Conservation (phyloP, 2,888 invertebrate genomes). For the Lymantria dispar region DNA sequence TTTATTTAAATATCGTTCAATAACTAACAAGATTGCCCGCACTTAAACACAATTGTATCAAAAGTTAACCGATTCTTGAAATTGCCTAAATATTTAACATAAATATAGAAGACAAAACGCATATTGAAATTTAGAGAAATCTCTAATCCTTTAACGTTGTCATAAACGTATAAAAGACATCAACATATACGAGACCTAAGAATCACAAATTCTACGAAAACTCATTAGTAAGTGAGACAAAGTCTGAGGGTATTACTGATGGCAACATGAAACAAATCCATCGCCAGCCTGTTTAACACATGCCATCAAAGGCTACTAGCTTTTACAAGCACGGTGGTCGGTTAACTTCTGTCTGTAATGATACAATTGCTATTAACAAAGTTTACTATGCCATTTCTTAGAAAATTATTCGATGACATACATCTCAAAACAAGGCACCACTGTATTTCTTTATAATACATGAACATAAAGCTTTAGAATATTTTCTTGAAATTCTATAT, state of each 20-base stretch:
- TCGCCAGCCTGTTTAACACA: slow-evolving; percentile 23
- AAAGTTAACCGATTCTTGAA: too few relatives aligned
- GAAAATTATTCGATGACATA: neutral
- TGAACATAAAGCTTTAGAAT: neutral
- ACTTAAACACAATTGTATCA: too few relatives aligned
- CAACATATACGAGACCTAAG: neutral
- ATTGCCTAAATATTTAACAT: too few relatives aligned
- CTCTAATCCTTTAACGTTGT: neutral
- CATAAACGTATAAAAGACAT: neutral
- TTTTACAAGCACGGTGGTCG: slow-evolving; percentile 33
- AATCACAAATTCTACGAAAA: slow-evolving; percentile 18
- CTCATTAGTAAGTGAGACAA: slow-evolving; percentile 21
- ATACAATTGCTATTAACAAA: slow-evolving; percentile 4
- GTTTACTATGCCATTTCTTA: neutral
- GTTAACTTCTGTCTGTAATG: slow-evolving; percentile 16
- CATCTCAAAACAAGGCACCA: slow-evolving; percentile 1
- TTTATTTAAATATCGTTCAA: too few relatives aligned
- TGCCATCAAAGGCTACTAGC: slow-evolving; percentile 31
- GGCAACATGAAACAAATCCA: slow-evolving; percentile 31
- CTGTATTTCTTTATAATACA: neutral
- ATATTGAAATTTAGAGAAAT: neutral
- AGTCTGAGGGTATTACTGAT: slow-evolving; percentile 19
- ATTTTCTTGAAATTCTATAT: neutral
- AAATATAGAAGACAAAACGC: too few relatives aligned
- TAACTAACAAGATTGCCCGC: too few relatives aligned